phyloP scores from a whole-genome alignment of 2,888 invertebrate genomes.

The Alloplasta piceator region DNA sequence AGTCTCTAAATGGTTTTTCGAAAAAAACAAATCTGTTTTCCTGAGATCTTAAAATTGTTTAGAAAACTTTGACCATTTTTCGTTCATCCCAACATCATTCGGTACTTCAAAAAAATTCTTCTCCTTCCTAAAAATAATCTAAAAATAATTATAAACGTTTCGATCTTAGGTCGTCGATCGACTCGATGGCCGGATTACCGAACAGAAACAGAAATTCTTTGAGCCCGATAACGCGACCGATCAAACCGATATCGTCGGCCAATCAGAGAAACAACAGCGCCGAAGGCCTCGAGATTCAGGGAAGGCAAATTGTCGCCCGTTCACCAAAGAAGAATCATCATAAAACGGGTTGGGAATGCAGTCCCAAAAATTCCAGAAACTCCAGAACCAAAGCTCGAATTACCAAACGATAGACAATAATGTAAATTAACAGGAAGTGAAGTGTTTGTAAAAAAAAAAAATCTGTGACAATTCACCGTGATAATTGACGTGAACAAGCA shows the following conservation, averaged over 20 bases:
- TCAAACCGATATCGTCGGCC: slow-evolving; percentile 67
- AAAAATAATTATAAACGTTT: background rate
- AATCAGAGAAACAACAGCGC: slow-evolving; percentile 62
- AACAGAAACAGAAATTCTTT: slow-evolving; percentile 74
- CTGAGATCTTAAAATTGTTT: too few relatives aligned
- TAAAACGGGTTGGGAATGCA: slow-evolving; percentile 68
- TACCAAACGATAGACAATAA: slow-evolving; percentile 56
- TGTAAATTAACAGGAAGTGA: background rate
- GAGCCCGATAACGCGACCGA: slow-evolving; percentile 75
- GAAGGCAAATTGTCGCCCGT: slow-evolving; percentile 73
- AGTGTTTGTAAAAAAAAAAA: slow-evolving; percentile 9
- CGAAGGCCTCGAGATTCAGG: slow-evolving; percentile 73
- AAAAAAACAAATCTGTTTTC: too few relatives aligned
- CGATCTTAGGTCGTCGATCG: slow-evolving; percentile 64
- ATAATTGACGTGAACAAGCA: slow-evolving; percentile 18
- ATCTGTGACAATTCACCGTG: slow-evolving; percentile 8
- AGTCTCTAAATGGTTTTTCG: too few relatives aligned
- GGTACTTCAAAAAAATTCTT: too few relatives aligned
- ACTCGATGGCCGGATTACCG: slow-evolving; percentile 68
- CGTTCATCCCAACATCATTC: too few relatives aligned
- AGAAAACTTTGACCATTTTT: too few relatives aligned
- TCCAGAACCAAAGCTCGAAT: slow-evolving; percentile 65
- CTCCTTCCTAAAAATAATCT: background rate
- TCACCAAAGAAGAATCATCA: slow-evolving; percentile 67
- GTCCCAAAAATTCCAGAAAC: slow-evolving; percentile 64